These are phyloP conservation scores for Xestia c-nigrum DNA, from an alignment of 2,888 invertebrate genomes.

Conservation along the genomic window DNA sequence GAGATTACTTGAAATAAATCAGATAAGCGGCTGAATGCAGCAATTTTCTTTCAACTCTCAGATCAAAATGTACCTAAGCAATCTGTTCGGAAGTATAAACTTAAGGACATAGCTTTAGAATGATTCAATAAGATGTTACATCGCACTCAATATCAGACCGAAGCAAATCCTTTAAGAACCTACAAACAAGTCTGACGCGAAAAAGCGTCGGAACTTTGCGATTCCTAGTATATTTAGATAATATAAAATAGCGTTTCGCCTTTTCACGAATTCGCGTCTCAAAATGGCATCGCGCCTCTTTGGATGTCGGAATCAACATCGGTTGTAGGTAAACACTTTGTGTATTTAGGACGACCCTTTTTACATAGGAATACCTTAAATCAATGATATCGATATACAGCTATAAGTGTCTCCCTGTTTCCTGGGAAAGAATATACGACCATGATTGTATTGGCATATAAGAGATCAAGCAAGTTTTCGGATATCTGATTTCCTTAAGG, in stretches of 20 bases:
- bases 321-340: conserved; percentile 37
- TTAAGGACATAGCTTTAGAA: conserved; percentile 38
- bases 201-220: not conserved
- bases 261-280: conserved; percentile 10
- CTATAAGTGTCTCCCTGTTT: conserved; percentile 9
- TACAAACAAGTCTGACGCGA: conserved; percentile 5
- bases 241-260: conserved; percentile 6
- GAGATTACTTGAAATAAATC: conserved; percentile 38
- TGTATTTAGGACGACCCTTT: conserved; percentile 45
- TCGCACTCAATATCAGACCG: conserved; percentile 34
- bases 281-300: conserved; percentile 9
- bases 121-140: conserved; percentile 47
- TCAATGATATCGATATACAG: conserved; percentile 7
- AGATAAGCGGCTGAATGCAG: conserved; percentile 26
- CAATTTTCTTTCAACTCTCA: conserved; percentile 37
- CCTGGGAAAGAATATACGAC: not conserved
- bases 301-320: conserved; percentile 29
- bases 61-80: conserved; percentile 38
- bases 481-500: conserved; percentile 3
- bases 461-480: not conserved
- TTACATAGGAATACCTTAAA: conserved; percentile 36
- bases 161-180: conserved; percentile 37
- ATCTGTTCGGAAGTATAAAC: conserved; percentile 34
- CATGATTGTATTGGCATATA: not conserved
- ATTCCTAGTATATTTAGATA: not conserved